Evolutionary conservation across 2,888 invertebrate species (phyloP), one percentile per base, ranked within the genome.

Genomic region (Volucella inflata): DNA sequence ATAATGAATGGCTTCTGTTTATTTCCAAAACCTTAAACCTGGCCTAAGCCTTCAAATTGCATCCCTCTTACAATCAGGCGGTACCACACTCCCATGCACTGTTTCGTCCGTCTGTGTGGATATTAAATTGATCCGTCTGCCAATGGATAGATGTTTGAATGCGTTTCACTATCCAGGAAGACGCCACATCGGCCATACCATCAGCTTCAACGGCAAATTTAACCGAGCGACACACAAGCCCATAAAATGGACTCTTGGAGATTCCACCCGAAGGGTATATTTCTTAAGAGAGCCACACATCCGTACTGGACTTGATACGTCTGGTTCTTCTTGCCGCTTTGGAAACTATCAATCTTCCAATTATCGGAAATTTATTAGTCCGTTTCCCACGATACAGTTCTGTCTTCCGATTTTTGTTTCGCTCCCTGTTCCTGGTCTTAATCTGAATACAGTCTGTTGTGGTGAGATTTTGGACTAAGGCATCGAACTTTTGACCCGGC

Each of bases 301-400:
- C 21, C 36, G 62, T 71, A 57, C 57, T 44, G 57, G 50, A 48
- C 0, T 59, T 36, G 30, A 30, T 40, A 40, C 40, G 53, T 51
- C 38, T 14, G 57, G 44, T 68, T 57, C 57, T 64, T 76, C 53
- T 64, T 71, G 71, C 71, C 65, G 84, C 74, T 51, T 60, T 40
- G 57, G 40, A 65, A 87, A 82, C 77, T 70, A 76, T 76, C 84
- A 87, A 87, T 87, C 79, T 87, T 78, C 80, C 71, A 78, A 87
- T 85, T 85, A 87, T 87, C 82, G 75, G 88, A 88, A 89, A 89
- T 90, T 90, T 90, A 90, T 90, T 90, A 90, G 90, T 89, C 87
- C 89, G 88, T 89, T 90, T 90, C 90, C 90, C 90, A 90, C 90
- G 90, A 89, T 90, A 90, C 89, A 90, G 88, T 89, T 90, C 88